phyloP scores from a whole-genome alignment of 2,888 invertebrate species.

The Lepidocyrtoides sp. region DNA sequence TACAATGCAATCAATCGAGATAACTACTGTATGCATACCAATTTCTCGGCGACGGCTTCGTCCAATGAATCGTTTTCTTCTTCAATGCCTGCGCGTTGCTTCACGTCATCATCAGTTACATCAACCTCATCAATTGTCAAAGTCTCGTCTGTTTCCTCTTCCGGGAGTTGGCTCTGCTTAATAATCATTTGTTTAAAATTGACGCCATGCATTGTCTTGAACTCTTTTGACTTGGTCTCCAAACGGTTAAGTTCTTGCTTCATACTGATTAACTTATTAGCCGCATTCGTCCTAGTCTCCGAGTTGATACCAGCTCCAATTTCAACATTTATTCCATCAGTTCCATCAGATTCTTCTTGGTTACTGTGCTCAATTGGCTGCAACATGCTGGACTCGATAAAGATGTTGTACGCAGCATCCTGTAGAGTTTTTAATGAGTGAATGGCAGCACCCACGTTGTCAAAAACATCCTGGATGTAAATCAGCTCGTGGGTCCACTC shows the following conservation, averaged over 20 bases:
- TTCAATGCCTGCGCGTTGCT: not conserved
- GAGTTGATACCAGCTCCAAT: not conserved
- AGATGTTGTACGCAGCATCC: not conserved
- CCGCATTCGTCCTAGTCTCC: not conserved
- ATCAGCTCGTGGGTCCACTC: not conserved
- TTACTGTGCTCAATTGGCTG: no score
- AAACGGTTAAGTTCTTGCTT: not conserved
- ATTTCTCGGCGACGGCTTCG: no score
- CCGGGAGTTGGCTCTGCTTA: not conserved
- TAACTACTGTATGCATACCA: no score
- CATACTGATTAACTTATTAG: not conserved
- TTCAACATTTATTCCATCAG: no score
- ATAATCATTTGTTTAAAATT: not conserved
- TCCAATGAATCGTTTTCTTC: not conserved
- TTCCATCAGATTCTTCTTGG: not conserved
- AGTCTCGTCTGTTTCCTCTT: not conserved
- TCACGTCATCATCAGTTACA: no score
- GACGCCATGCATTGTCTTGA: not conserved
- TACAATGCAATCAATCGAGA: not conserved
- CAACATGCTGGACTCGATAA: conserved; percentile 38
- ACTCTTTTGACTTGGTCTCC: not conserved
- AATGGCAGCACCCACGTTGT: not conserved
- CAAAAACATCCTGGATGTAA: not conserved
- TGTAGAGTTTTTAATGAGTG: not conserved
- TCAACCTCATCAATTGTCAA: no score